These are phyloP conservation scores for Sarcophaga carnaria DNA, from an alignment of 2,888 invertebrate species.

Conservation along the genomic window DNA sequence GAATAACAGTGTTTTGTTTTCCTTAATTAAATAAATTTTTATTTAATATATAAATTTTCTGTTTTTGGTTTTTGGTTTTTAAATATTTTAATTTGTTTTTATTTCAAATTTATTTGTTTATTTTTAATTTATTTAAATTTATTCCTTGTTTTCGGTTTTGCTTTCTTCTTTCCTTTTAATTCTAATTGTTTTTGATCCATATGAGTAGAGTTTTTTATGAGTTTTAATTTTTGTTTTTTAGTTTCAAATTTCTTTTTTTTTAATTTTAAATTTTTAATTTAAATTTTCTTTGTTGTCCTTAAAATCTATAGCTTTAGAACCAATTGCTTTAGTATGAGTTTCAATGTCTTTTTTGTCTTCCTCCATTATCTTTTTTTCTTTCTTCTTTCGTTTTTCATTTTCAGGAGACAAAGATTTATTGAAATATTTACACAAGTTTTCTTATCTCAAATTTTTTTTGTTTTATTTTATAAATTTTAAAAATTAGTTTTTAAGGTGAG, in stretches of 20 bases:
- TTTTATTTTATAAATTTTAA: background rate
- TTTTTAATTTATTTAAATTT: slow-evolving; percentile 52
- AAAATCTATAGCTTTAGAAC: slow-evolving; percentile 74
- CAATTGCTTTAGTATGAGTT: slow-evolving; percentile 74
- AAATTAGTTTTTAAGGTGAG: background rate
- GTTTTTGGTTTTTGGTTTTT: slow-evolving; percentile 28
- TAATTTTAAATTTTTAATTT: slow-evolving; percentile 51
- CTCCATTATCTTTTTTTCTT: slow-evolving; percentile 56
- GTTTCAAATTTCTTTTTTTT: slow-evolving; percentile 16
- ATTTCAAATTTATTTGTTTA: slow-evolving; percentile 40
- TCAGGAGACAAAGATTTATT: slow-evolving; percentile 64
- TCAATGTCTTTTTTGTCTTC: slow-evolving; percentile 53
- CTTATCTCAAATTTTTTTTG: slow-evolving; percentile 13
- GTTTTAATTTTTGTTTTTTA: slow-evolving; percentile 25
- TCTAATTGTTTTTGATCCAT: slow-evolving; percentile 67
- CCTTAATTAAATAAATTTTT: slow-evolving; percentile 29
- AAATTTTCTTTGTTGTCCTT: slow-evolving; percentile 64
- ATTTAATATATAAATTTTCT: slow-evolving; percentile 58
- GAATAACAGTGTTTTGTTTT: slow-evolving; percentile 58
- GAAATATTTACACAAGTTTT: slow-evolving; percentile 69
- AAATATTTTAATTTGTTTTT: slow-evolving; percentile 33
- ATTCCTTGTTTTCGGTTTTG: slow-evolving; percentile 46
- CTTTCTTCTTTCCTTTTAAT: slow-evolving; percentile 29
- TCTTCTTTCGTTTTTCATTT: slow-evolving; percentile 43
- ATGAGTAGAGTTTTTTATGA: slow-evolving; percentile 42